Evolutionary conservation across 1,140 invertebrate species (phyloP), one percentile per base, ranked within the genome.

Genomic region (Panagrolaimus sp.): DNA sequence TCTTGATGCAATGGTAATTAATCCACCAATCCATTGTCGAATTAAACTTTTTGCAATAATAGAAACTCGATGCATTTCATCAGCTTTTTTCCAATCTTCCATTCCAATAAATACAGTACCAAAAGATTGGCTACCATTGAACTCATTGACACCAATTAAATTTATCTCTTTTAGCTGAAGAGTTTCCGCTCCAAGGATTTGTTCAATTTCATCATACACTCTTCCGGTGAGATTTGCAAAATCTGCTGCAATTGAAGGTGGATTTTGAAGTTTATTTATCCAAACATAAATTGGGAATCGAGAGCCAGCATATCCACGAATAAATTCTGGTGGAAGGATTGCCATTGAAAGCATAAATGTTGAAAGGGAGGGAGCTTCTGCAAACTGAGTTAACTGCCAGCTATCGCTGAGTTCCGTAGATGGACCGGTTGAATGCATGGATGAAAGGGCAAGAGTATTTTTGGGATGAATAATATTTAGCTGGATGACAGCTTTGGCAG

Each of bases 261-360:
- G 20, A 20, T 25, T 57, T 20, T 25, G 20, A 57, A 25, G 51
- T 27, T 57, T 57, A 57, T 57, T 57, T 11, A 57, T 27, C 51
- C 51, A 57, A 57, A 57, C n/a, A 25, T 57, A 57, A 57, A 57
- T 57, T 11, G 51, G 51, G 20, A 57, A 57, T 27, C 27, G n/a
- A 11, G 20, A 25, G 20, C 20, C 27, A 20, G 51, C 20, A 20
- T 25, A 57, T 11, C 27, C 51, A 0, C 20, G 9, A 57, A 57
- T 57, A 16, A 25, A 57, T 23, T 57, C 51, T 27, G 51, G 27
- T 23, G 51, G 51, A 11, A 57, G 27, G 20, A 57, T 27, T 57
- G 51, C 51, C 51, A 57, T 9, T 11, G 20, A 20, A 20, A 57
- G 20, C 20, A 25, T 57, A 16, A 25, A 57, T 11, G 51, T 20